These are phyloP conservation scores for Apodemus speciosus DNA, from an alignment of 2,113 vertebrate species.

Conservation along the genomic window DNA sequence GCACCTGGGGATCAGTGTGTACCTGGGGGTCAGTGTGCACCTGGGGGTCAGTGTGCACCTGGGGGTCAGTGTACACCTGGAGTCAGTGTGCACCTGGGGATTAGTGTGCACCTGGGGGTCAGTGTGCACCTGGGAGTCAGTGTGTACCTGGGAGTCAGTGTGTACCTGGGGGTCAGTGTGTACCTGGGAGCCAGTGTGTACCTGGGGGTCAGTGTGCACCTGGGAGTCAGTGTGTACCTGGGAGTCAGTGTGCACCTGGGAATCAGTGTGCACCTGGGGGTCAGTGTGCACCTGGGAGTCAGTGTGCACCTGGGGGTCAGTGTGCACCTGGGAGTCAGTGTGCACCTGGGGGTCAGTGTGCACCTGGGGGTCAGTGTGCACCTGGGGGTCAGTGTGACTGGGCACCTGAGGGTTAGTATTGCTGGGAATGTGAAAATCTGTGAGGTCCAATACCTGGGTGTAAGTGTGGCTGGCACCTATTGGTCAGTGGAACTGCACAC, in stretches of 20 bases:
- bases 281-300: neutral
- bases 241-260: neutral
- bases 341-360: neutral
- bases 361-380: neutral
- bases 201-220: neutral
- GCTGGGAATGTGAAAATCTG: neutral
- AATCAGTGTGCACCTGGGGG: no score
- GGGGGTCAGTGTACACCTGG: neutral
- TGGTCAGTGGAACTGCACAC: neutral
- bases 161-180: neutral
- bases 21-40: neutral
- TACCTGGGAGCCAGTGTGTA: no score
- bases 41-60: neutral
- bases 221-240: neutral
- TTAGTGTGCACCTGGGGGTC: neutral
- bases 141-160: neutral
- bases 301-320: neutral
- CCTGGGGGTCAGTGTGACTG: neutral
- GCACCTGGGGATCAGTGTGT: neutral
- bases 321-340: neutral
- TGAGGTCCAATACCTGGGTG: neutral
- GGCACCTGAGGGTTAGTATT: neutral
- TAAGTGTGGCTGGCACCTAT: neutral
- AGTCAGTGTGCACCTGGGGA: no score
- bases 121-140: neutral